Evolutionary conservation across 2,888 invertebrate species (phyloP), one percentile per base, ranked within the genome.

Genomic region (Synanthedon vespiformis): DNA sequence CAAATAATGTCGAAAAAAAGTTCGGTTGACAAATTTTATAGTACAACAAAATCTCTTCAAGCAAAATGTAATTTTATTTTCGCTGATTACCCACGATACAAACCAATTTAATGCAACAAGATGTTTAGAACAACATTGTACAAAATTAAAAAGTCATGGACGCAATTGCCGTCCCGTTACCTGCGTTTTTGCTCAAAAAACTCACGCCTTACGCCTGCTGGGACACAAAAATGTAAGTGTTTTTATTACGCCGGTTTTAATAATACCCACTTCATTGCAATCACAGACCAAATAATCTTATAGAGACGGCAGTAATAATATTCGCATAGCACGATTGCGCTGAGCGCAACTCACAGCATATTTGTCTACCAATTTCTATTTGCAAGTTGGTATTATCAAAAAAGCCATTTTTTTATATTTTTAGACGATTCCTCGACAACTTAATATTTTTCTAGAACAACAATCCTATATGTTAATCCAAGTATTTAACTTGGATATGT

Each of bases 41-140:
- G 44, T 44, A 44, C 44, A 13, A 1, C 44, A 8, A 10, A 10
- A 34, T 44, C n/a, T 44, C 14, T 44, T 44, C 10, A 6, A 44
- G 55, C 62, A 76, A 72, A 68, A 75, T 74, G 70, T 64, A 64
- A 63, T 61, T 65, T 69, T 74, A 72, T 72, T 76, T 74, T 72
- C 70, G 70, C 72, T 73, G 70, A 58, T 70, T 73, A 68, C 60
- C 69, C 63, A 14, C 44, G 10, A 44, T 1, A n/a, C 44, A 6
- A n/a, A 44, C 13, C 14, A 11, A 8, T 44, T 13, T 44, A 44
- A 14, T 44, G 44, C 14, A 44, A 44, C 44, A 44, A n/a, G n/a
- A 44, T 44, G 44, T 14, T 44, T n/a, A 44, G 44, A n/a, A 13
- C 44, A 44, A 13, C 44, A 44, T 44, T 34, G 34, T 34, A 44